Evolutionary conservation across 2,797 vertebrate genomes (phyloP), one percentile per base, ranked within the genome.

Genomic region (Macropodus opercularis): DNA sequence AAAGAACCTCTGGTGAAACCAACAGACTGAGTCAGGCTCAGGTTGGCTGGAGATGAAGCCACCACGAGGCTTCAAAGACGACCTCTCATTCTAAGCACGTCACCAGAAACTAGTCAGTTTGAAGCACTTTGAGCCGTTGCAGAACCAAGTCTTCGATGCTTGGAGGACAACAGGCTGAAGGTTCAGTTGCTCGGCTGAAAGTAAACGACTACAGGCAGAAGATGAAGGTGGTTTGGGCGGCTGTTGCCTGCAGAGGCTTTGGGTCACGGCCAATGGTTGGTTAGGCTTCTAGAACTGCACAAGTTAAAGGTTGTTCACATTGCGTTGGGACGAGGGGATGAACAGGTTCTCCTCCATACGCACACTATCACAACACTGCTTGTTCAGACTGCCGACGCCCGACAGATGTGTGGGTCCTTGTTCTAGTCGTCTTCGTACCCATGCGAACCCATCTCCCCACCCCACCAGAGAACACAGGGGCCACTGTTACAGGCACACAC

Each of bases 401-500:
- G 84, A 86, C 72, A 85, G 84, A 79, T 78, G 85, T 91, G 83
- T 80, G 86, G 84, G 85, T 87, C 83, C 55, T 65, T 69, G 57
- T 76, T 76, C 71, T 75, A 36, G 1, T 83, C n/a, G 69, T 90
- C 91, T 87, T 92, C 85, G 85, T 80, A 86, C 47, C 77, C 71
- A 21, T 29, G 49, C 61, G 75, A 75, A 60, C 59, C 74, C 55
- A 19, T 17, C 66, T 35, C 67, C 59, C 63, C 55, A 11, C 66
- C 63, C 50, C 63, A 40, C 69, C 34, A 26, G 80, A 79, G 77
- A 83, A 73, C 75, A 64, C 81, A 72, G 78, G 83, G 84, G 80
- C 81, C 84, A 77, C 82, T 67, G 24, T 89, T 94, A 96, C 96
- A 99, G 97, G 96, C 96, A 96, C 97, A 97, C 96, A 95, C 96